Conservation (phyloP, 2,888 invertebrate genomes). For the Phalangium opilio region DNA sequence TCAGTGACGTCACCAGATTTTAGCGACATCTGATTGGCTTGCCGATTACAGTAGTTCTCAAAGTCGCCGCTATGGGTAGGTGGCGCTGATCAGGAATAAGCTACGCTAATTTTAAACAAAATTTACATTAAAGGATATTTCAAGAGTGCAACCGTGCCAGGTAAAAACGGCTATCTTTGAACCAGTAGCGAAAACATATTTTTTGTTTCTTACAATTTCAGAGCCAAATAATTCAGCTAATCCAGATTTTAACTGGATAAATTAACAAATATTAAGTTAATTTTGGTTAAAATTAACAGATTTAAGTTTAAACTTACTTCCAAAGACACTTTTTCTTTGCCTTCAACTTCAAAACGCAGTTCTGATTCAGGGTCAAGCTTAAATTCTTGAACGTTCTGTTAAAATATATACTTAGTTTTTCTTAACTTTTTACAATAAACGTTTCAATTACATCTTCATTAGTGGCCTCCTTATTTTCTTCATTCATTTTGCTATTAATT, state of each 20-base stretch:
- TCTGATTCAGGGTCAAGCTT: slow-evolving; percentile 75
- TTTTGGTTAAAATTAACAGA: background rate
- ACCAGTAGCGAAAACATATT: slow-evolving; percentile 72
- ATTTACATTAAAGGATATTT: slow-evolving; percentile 30
- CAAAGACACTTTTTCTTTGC: slow-evolving; percentile 61
- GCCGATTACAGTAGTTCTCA: too few species aligned
- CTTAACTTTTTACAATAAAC: too few species aligned
- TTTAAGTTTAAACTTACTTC: slow-evolving; percentile 40
- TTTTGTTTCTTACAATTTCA: slow-evolving; percentile 80
- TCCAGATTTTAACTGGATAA: slow-evolving; percentile 61
- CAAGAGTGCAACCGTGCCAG: slow-evolving; percentile 82
- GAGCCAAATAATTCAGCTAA: slow-evolving; percentile 94
- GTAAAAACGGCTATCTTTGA: slow-evolving; percentile 92
- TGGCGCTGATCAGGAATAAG: too few species aligned
- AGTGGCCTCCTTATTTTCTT: too few species aligned
- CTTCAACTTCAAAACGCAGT: slow-evolving; percentile 85
- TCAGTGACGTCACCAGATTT: too few species aligned
- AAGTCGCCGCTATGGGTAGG: too few species aligned
- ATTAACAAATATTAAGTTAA: background rate
- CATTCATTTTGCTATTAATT: too few species aligned
- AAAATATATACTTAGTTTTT: background rate
- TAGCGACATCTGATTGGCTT: too few species aligned
- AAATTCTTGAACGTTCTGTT: slow-evolving; percentile 14
- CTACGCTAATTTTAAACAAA: too few species aligned
- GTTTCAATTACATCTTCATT: too few species aligned